Percentiles rank a stretch among this genome's conserved stretches.
phyloP scores from a whole-genome alignment of 2,113 vertebrate species.

The Raphicerus campestris region DNA sequence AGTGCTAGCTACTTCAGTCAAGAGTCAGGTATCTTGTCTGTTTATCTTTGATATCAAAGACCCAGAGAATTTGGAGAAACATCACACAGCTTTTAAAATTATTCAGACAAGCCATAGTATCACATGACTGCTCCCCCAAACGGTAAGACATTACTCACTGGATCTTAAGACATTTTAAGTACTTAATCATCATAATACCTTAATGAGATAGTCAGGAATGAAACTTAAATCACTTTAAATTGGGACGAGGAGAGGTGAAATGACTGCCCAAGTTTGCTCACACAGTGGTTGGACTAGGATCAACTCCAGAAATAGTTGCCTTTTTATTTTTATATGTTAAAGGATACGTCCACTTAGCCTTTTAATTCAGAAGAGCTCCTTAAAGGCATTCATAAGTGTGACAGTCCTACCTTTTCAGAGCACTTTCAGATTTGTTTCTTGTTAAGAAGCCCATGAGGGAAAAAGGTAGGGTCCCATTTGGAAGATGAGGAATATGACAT shows the following conservation, averaged over 20 bases:
- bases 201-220: conserved; percentile 49
- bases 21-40: conserved; percentile 33
- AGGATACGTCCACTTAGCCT: background rate
- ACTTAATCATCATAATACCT: conserved; percentile 41
- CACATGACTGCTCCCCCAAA: conserved; percentile 5
- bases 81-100: conserved; percentile 48
- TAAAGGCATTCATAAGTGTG: background rate
- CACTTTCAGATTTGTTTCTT: background rate
- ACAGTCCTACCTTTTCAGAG: background rate
- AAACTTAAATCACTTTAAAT: conserved; percentile 57
- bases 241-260: background rate
- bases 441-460: background rate
- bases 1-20: conserved; percentile 8
- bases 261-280: conserved; percentile 23
- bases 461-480: background rate
- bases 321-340: conserved; percentile 40
- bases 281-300: background rate
- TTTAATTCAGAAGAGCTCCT: conserved; percentile 12
- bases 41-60: conserved; percentile 53
- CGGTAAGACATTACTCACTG: conserved; percentile 34
- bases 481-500: background rate
- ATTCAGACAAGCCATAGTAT: conserved; percentile 27
- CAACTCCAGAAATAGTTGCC: conserved; percentile 8
- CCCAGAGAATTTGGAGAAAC: conserved; percentile 39
- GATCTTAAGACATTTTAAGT: conserved; percentile 42